phyloP scores from a whole-genome alignment of 2,113 vertebrate species.

The Synchiropus splendidus region DNA sequence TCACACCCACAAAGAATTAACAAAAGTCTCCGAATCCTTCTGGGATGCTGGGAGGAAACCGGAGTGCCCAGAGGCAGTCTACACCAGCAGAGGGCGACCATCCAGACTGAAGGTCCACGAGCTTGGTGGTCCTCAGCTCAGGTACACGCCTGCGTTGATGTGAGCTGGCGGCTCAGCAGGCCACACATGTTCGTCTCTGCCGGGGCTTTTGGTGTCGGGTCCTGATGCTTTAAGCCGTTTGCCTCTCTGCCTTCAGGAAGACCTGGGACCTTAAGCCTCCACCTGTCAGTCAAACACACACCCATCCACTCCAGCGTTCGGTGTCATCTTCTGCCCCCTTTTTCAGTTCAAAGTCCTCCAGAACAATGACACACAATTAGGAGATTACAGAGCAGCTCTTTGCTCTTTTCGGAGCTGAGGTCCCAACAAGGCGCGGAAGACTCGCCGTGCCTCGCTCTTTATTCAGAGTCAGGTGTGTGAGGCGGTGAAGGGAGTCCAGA shows the following conservation, averaged over 20 bases:
- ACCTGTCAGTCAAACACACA: slow-evolving; percentile 12
- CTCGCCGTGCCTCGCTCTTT: background rate
- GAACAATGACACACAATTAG: slow-evolving; percentile 64
- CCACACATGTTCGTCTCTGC: slow-evolving; percentile 42
- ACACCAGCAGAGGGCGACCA: too few relatives aligned
- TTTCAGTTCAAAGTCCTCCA: slow-evolving; percentile 65
- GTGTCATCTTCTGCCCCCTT: slow-evolving; percentile 38
- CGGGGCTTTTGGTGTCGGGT: slow-evolving; percentile 42
- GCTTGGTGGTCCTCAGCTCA: too few relatives aligned
- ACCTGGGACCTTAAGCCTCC: slow-evolving; percentile 23
- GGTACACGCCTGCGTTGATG: background rate
- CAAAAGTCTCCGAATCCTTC: too few relatives aligned
- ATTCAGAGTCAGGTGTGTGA: background rate
- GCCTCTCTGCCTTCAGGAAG: slow-evolving; percentile 25
- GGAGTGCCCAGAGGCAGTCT: too few relatives aligned
- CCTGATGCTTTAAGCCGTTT: slow-evolving; percentile 44
- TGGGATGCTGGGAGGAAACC: too few relatives aligned
- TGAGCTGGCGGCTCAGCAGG: slow-evolving; percentile 16
- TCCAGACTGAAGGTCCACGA: too few relatives aligned
- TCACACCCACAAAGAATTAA: too few relatives aligned
- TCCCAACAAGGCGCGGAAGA: too few relatives aligned
- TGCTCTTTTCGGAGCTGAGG: slow-evolving; percentile 38
- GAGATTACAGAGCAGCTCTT: slow-evolving; percentile 58
- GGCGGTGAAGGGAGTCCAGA: background rate
- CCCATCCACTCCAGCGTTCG: slow-evolving; percentile 21